These are phyloP conservation scores for Chironomus tepperi DNA, from an alignment of 1,140 invertebrate genomes.

Conservation along the genomic window DNA sequence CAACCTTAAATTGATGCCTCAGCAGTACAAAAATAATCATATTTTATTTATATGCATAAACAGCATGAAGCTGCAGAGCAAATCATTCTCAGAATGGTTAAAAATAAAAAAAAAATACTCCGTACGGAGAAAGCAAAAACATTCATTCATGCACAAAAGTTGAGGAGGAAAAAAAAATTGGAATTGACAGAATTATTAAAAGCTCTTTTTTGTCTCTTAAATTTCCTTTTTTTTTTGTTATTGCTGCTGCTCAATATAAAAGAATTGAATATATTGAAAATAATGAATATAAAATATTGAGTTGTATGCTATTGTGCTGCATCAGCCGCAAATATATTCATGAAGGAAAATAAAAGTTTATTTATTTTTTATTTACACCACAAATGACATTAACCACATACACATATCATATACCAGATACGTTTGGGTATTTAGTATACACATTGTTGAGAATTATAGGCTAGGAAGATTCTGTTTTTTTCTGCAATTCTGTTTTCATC, in stretches of 20 bases:
- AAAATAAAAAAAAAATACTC: too few species aligned
- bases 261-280: neutral
- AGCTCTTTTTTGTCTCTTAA: neutral
- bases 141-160: slow-evolving; percentile 6
- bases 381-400: neutral
- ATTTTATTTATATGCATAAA: neutral
- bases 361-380: neutral
- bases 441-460: too few species aligned
- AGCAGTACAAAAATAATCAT: neutral
- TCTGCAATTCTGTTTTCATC: too few species aligned
- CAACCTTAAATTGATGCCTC: neutral
- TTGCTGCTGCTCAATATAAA: neutral
- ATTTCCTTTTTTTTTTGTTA: neutral
- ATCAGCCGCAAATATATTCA: neutral
- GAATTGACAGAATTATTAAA: neutral
- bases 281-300: neutral
- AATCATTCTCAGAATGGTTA: neutral
- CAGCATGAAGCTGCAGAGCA: neutral
- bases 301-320: too few species aligned
- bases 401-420: neutral
- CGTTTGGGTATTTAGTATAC: too few species aligned
- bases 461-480: too few species aligned
- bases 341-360: neutral
- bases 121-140: neutral
- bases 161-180: neutral